Evolutionary conservation across 2,113 vertebrate species (phyloP), one percentile per base, ranked within the genome.

Genomic region (Heterotilapia buettikoferi): DNA sequence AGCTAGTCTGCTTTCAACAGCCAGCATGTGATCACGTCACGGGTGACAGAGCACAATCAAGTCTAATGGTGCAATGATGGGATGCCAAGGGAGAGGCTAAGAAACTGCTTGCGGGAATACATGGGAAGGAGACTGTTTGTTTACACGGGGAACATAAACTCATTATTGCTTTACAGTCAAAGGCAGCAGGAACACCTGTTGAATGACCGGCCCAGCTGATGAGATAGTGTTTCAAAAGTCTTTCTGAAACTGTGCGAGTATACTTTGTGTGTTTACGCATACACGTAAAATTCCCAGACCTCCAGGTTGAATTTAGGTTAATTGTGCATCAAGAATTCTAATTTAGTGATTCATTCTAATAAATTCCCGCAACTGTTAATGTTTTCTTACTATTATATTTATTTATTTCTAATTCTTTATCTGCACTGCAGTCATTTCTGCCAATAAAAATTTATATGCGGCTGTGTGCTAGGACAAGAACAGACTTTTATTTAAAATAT

Each of bases 21-120:
- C 26, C 76, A 7, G 45, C 53, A 88, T 94, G 92, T 93, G 94
- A 95, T 95, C 94, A 90, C 52, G 95, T 92, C 95, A 91, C 76
- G 94, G 95, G 85, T 91, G 92, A 94, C 47, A 12, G 87, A 90
- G 87, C 92, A 24, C 90, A 73, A 56, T 91, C 57, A 90, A 80
- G 89, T 90, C 66, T 93, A 85, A 95, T 83, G 88, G 86, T 38
- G 79, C 84, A 81, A 92, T 94, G 90, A 94, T 92, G 86, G 91
- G 86, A 85, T 16, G 59, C 88, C 45, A 76, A 43, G 38, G 88
- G 83, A 83, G 86, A 83, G 66, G 88, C 89, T 73, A 29, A 38
- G 57, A 85, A 83, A 40, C 61, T 11, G 88, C 61, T 45, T 36
- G 84, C 86, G 91, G 89, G 88, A 91, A 89, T 84, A 84, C 61